A percentile compares a stretch with the other conserved stretches of the same genome.
These are phyloP conservation scores for Eupleurogrammus muticus DNA, from an alignment of 2,797 vertebrate genomes.

Conservation along the genomic window DNA sequence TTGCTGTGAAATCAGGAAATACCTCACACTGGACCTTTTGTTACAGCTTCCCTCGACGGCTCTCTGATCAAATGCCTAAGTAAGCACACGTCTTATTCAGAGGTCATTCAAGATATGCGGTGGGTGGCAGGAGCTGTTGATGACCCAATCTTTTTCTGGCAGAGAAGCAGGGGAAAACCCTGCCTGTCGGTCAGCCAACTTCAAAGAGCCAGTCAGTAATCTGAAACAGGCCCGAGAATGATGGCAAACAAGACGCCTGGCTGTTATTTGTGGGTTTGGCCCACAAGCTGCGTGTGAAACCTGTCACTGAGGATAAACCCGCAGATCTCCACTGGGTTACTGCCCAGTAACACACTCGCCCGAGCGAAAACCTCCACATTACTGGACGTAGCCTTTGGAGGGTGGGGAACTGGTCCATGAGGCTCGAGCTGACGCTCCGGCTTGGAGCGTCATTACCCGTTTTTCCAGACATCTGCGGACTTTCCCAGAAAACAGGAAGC, in stretches of 20 bases:
- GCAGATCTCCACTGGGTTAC: conserved; percentile 64
- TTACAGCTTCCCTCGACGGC: conserved; percentile 31
- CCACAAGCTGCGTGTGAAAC: conserved; percentile 73
- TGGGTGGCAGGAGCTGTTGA: conserved; percentile 64
- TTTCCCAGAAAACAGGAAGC: background rate
- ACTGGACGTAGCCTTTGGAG: conserved; percentile 27
- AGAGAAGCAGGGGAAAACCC: conserved; percentile 73
- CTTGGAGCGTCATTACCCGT: background rate
- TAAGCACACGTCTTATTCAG: conserved; percentile 59
- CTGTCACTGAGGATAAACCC: conserved; percentile 74
- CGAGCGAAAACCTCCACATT: conserved; percentile 27
- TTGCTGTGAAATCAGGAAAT: conserved; percentile 69
- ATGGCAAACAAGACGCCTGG: conserved; percentile 73
- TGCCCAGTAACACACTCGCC: conserved; percentile 58
- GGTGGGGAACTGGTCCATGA: conserved; percentile 9
- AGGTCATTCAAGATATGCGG: conserved; percentile 67
- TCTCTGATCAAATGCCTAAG: conserved; percentile 65
- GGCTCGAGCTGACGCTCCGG: background rate
- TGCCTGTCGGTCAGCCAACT: conserved; percentile 66
- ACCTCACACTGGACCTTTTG: conserved; percentile 53
- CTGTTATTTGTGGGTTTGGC: conserved; percentile 78
- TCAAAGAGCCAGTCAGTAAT: conserved; percentile 78
- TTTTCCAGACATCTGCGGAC: background rate
- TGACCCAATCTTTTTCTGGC: conserved; percentile 76
- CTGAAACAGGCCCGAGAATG: conserved; percentile 71